A percentile compares a stretch with the other conserved stretches of the same genome.
phyloP scores from a whole-genome alignment of 2,888 invertebrate species.

The Pseudococcus longispinus region DNA sequence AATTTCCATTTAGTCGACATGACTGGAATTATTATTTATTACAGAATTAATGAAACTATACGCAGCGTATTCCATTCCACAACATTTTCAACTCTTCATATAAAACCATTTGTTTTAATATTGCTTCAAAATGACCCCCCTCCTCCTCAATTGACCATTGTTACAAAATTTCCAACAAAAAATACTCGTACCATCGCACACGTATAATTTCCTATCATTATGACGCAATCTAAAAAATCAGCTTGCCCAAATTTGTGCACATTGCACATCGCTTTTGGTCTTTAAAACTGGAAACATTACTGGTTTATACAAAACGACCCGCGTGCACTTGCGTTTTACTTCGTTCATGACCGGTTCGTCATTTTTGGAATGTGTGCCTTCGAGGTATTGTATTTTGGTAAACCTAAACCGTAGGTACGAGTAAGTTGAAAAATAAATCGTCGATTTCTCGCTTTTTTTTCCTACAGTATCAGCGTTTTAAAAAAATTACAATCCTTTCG shows the following conservation, averaged over 20 bases:
- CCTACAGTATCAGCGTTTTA: background rate
- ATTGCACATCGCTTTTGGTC: background rate
- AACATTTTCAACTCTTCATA: background rate
- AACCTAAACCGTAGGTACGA: background rate
- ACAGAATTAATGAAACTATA: background rate
- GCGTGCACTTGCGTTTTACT: background rate
- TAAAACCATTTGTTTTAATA: background rate
- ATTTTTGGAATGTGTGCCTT: conserved; percentile 26
- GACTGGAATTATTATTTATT: no score
- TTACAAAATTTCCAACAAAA: background rate
- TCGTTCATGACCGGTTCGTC: conserved; percentile 25
- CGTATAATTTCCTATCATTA: background rate
- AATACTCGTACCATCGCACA: background rate
- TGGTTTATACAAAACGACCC: background rate
- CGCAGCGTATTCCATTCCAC: background rate
- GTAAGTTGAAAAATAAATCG: background rate
- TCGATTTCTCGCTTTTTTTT: background rate
- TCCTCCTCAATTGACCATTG: background rate
- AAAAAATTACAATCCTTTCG: background rate
- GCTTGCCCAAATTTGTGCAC: background rate
- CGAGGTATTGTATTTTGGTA: conserved; percentile 9
- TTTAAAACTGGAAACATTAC: conserved; percentile 3
- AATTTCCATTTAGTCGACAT: no score
- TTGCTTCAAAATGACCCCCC: background rate
- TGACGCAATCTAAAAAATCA: background rate